phyloP scores from a whole-genome alignment of 2,113 vertebrate genomes.

The Petrocephalus microphthalmus region DNA sequence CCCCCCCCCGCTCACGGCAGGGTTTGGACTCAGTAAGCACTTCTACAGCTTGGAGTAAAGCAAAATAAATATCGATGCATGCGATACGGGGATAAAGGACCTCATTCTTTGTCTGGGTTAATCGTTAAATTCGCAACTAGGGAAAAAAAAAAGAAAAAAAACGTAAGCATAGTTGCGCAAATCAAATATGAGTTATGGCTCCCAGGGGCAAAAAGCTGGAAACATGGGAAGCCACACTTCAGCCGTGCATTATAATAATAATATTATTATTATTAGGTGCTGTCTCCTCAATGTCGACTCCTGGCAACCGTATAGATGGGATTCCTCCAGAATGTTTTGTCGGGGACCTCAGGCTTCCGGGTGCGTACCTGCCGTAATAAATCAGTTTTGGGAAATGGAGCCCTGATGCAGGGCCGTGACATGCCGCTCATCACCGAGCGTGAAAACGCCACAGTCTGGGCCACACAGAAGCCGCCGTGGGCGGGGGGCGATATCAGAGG shows the following conservation, averaged over 20 bases:
- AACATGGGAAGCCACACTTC: background rate
- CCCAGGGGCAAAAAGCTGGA: background rate
- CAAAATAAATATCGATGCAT: background rate
- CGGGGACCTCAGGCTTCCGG: background rate
- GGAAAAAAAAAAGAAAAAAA: constrained; percentile 7
- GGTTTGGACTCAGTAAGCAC: background rate
- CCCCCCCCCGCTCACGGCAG: background rate
- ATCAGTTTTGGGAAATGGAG: background rate
- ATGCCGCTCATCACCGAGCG: background rate
- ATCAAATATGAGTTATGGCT: constrained; percentile 12
- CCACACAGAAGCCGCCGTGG: background rate
- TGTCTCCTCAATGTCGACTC: background rate
- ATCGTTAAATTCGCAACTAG: background rate
- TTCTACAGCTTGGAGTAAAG: background rate
- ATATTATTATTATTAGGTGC: background rate
- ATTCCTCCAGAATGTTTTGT: background rate
- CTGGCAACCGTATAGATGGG: background rate
- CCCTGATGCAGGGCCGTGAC: background rate
- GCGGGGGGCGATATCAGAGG: background rate
- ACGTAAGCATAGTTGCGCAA: background rate
- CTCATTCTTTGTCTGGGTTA: background rate
- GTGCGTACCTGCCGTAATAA: background rate
- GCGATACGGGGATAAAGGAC: background rate
- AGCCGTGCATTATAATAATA: background rate
- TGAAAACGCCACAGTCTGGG: background rate